These are phyloP conservation scores for Amphiduros pacificus DNA, from an alignment of 2,888 invertebrate species.

Conservation along the genomic window DNA sequence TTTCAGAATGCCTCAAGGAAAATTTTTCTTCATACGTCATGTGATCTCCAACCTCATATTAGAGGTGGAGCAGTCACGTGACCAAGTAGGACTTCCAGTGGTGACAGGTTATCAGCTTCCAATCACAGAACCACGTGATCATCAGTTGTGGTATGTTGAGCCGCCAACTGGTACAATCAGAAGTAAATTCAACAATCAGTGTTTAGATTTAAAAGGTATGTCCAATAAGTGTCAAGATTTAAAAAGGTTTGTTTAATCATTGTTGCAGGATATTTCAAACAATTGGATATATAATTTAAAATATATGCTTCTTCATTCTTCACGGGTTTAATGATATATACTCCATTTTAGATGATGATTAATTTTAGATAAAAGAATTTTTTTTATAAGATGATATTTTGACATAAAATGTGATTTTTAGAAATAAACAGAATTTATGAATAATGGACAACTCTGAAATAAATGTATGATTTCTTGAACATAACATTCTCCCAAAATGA, in stretches of 20 bases:
- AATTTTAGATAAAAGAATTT: too few relatives aligned
- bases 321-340: too few relatives aligned
- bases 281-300: too few relatives aligned
- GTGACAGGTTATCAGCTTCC: neutral
- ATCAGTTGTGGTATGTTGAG: conserved; percentile 3
- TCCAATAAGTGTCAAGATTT: neutral
- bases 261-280: too few relatives aligned
- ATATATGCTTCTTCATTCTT: too few relatives aligned
- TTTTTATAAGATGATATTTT: too few relatives aligned
- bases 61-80: neutral
- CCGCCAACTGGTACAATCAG: neutral
- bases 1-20: neutral
- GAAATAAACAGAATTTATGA: too few relatives aligned
- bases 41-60: neutral
- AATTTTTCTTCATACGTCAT: neutral
- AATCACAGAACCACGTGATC: neutral
- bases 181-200: neutral
- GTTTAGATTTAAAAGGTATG: neutral
- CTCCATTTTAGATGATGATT: too few relatives aligned
- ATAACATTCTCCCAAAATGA: neutral
- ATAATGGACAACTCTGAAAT: too few relatives aligned
- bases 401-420: neutral
- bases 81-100: neutral
- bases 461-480: neutral
- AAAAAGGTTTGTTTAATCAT: too few relatives aligned